These are phyloP conservation scores for Anarrhichthys ocellatus DNA, from an alignment of 2,113 vertebrate genomes.

Conservation along the genomic window DNA sequence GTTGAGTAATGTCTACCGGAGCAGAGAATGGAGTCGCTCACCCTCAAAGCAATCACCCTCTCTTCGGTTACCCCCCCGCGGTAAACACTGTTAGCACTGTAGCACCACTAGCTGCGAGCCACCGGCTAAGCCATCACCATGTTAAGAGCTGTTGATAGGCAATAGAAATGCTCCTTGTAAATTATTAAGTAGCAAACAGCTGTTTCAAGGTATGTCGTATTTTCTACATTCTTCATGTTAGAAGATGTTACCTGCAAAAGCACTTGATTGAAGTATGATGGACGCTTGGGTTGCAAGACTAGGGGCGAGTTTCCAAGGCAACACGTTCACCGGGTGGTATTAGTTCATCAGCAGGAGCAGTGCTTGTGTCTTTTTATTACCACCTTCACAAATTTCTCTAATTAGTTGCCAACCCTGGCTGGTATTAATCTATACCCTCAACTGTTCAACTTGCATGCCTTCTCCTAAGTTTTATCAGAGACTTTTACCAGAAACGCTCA, in stretches of 20 bases:
- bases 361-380: constrained; percentile 5
- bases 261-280: constrained; percentile 14
- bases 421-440: background rate
- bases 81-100: background rate
- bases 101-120: background rate
- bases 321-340: constrained; percentile 5
- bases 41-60: background rate
- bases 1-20: background rate
- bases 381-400: background rate
- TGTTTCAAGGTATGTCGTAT: background rate
- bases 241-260: background rate
- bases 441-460: background rate
- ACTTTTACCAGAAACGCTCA: background rate
- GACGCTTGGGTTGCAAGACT: constrained; percentile 20
- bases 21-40: background rate
- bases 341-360: constrained; percentile 16
- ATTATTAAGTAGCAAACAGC: constrained; percentile 3
- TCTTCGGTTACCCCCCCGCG: background rate
- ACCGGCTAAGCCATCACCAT: background rate
- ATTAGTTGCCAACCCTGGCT: background rate
- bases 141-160: background rate
- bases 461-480: background rate
- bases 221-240: background rate
- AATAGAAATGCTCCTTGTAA: background rate
- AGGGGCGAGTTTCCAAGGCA: constrained; percentile 33